Percentiles rank a stretch among this genome's conserved stretches.
Evolutionary conservation across 2,113 vertebrate genomes (phyloP).

Genomic region (Alethe diademata): DNA sequence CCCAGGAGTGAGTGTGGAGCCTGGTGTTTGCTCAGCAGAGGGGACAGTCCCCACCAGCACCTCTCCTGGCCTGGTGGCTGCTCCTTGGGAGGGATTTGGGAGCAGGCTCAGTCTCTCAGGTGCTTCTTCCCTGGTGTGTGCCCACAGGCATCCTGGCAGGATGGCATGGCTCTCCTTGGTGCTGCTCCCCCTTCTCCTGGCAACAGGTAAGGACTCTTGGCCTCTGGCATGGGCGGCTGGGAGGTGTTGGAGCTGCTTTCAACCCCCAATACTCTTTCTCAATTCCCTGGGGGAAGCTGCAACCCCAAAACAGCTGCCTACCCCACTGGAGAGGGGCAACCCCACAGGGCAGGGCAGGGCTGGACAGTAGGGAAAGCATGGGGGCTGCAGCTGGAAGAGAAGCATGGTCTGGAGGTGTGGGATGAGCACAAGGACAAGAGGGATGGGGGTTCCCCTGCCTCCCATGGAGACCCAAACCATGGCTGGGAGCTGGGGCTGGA

Average conservation of each 20-base stretch:
- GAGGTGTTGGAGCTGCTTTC: not conserved
- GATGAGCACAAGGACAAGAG: not conserved
- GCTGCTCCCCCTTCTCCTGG: constrained; percentile 35
- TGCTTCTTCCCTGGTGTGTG: not conserved
- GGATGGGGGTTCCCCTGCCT: not conserved
- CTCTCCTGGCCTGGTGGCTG: not conserved
- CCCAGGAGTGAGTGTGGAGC: fast-evolving
- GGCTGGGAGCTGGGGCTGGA: not conserved
- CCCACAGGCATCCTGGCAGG: not conserved
- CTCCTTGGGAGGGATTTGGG: not conserved
- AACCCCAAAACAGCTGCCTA: not conserved
- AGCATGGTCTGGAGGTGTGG: fast-evolving
- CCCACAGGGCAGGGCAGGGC: not conserved
- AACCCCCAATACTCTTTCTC: fast-evolving
- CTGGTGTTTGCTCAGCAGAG: not conserved
- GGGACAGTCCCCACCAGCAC: not conserved
- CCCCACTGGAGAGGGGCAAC: not conserved
- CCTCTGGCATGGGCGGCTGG: fast-evolving
- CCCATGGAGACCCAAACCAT: not conserved
- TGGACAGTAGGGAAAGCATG: fast-evolving
- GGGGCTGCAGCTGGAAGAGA: not conserved
- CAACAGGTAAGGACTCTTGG: not conserved
- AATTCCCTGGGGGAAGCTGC: not conserved
- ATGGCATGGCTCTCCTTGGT: not conserved
- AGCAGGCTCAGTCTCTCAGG: not conserved